Evolutionary conservation across 1,140 invertebrate genomes (phyloP).

Genomic region (Bicyclus anynana): DNA sequence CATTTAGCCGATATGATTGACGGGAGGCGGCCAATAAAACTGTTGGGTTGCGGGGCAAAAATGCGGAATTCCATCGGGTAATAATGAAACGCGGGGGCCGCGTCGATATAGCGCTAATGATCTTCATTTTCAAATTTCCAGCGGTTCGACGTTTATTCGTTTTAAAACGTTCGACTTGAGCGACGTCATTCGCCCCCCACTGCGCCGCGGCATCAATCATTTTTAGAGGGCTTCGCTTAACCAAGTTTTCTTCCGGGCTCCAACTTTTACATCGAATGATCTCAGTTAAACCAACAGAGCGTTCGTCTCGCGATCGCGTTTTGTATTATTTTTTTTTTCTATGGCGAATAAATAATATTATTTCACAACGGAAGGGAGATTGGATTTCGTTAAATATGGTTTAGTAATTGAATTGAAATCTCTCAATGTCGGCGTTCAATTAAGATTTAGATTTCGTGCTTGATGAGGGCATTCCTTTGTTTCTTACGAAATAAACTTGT

Average conservation of each 20-base stretch:
- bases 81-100: conserved; percentile 54
- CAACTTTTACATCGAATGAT: conserved; percentile 73
- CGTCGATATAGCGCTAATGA: conserved; percentile 68
- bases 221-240: conserved; percentile 76
- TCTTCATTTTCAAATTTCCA: conserved; percentile 66
- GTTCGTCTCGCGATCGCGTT: conserved; percentile 60
- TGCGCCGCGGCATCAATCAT: conserved; percentile 70
- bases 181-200: conserved; percentile 32
- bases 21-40: conserved; percentile 36
- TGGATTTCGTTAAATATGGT: conserved; percentile 77
- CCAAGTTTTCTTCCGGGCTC: conserved; percentile 71
- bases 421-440: conserved; percentile 76
- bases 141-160: conserved; percentile 70
- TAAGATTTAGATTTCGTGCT: conserved; percentile 69
- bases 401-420: conserved; percentile 78
- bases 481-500: conserved; percentile 41
- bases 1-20: conserved; percentile 45
- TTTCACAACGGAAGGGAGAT: conserved; percentile 72
- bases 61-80: conserved; percentile 51
- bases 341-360: conserved; percentile 77
- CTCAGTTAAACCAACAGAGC: conserved; percentile 72
- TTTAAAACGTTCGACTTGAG: conserved; percentile 60
- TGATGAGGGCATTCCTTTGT: conserved; percentile 69
- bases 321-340: conserved; percentile 76
- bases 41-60: conserved; percentile 36